Conservation (phyloP, 2,113 vertebrate genomes). For the Corythaixoides concolor region DNA sequence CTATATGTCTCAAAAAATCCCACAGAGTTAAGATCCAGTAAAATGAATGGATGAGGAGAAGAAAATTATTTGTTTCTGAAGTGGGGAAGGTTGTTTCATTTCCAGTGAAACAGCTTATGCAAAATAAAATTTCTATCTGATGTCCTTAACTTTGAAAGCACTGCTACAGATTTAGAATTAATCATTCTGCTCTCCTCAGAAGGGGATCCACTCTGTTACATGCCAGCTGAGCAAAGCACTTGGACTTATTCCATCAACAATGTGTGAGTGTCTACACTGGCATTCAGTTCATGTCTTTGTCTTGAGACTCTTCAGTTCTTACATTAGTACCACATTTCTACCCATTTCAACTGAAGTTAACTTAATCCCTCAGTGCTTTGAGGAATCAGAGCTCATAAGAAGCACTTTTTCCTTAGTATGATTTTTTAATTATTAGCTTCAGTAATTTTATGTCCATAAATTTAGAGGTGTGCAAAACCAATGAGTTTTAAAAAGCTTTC, state of each 20-base stretch:
- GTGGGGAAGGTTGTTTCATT: not conserved
- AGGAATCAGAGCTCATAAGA: not conserved
- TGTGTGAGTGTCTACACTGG: not conserved
- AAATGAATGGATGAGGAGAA: not conserved
- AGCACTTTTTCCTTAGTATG: not conserved
- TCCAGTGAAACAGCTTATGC: not conserved
- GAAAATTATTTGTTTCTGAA: not conserved
- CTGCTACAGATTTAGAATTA: not conserved
- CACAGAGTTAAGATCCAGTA: not conserved
- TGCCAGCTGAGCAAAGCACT: not conserved
- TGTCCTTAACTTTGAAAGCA: not conserved
- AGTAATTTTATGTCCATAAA: not conserved
- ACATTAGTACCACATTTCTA: not conserved
- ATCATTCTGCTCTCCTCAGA: not conserved
- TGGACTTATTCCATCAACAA: not conserved
- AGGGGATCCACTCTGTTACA: not conserved
- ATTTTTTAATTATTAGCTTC: not conserved
- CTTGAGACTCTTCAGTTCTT: not conserved
- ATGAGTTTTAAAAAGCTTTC: not conserved
- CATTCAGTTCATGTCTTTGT: not conserved
- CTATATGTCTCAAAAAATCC: not conserved
- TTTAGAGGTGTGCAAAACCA: not conserved
- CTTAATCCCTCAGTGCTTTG: not conserved
- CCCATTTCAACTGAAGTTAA: not conserved
- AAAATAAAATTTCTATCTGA: not conserved